Base-by-base conservation (phyloP, 1,140 invertebrate species). In the Vanessa tameamea region DNA sequence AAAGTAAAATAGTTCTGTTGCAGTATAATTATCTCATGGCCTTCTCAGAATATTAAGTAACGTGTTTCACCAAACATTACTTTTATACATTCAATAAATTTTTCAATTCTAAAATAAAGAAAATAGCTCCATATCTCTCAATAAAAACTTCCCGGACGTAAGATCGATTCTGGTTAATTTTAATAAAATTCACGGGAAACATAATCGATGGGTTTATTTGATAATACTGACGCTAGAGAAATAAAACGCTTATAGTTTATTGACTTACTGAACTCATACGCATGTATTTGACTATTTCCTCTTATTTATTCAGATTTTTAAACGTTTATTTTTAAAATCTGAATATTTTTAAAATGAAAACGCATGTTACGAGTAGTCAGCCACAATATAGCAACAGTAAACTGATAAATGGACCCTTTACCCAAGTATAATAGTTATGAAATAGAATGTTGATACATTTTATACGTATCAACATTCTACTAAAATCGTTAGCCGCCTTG, bases 171-270 rank as follows among this genome's bases (percentile, higher is more conserved):
- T n/a, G 26, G 57, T 37, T 37, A 37, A 37, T 8, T 55, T 61
- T 59, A 61, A 61, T 31, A 61, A 37, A 37, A 31, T 3, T 51
- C 3, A 16, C 15, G 26, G 57, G 31, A 61, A 61, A 15, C 11
- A 23, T 57, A 57, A n/a, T 61, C 31, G 14, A 11, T 13, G 13
- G 13, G 57, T 37, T 61, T 57, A 57, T 57, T 57, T 57, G 20
- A 23, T 23, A 57, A 61, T 61, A 61, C 15, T 5, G 57, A 51
- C 15, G 31, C 31, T 23, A n/a, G 16, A 37, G 31, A 61, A 37
- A 31, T 61, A 37, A 1, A 61, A 37, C 26, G 37, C 26, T 61
- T 14, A 51, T 51, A 55, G 57, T 61, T 61, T 61, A 61, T 61
- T 37, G 26, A 61, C 31, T 61, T n/a, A 31, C 31, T 37, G 16